Evolutionary conservation across 2,113 vertebrate species (phyloP).

Genomic region (Pelmatolapia mariae): DNA sequence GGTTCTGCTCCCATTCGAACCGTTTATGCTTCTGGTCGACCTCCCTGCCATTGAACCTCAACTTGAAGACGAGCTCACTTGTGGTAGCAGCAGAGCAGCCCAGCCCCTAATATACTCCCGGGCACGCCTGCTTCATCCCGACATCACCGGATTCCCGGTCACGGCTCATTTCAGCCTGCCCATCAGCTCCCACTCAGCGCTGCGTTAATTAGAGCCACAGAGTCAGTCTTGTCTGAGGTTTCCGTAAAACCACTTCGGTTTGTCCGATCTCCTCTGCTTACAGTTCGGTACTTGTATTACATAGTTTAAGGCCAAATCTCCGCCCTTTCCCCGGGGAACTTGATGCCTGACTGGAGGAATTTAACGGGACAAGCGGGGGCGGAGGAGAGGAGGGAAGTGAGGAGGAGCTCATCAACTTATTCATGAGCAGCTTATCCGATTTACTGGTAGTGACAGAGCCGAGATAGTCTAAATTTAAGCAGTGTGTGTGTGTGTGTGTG

Average conservation of each 20-base stretch:
- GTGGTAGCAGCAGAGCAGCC: background rate
- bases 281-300: constrained; percentile 5
- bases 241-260: background rate
- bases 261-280: background rate
- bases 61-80: background rate
- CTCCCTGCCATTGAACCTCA: constrained; percentile 43
- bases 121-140: background rate
- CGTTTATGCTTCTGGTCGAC: constrained; percentile 7
- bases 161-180: background rate
- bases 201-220: background rate
- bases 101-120: background rate
- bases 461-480: background rate
- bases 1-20: background rate
- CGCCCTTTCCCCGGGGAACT: constrained; percentile 45
- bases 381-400: background rate
- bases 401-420: constrained; percentile 12
- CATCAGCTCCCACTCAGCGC: background rate
- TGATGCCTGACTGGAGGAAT: constrained; percentile 47
- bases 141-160: background rate
- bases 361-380: constrained; percentile 18
- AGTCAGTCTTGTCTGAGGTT: background rate
- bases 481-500: background rate
- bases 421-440: constrained; percentile 25
- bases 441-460: constrained; percentile 9
- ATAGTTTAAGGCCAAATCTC: constrained; percentile 15